Conservation (phyloP, 2,113 vertebrate species). For the Sardina pilchardus region DNA sequence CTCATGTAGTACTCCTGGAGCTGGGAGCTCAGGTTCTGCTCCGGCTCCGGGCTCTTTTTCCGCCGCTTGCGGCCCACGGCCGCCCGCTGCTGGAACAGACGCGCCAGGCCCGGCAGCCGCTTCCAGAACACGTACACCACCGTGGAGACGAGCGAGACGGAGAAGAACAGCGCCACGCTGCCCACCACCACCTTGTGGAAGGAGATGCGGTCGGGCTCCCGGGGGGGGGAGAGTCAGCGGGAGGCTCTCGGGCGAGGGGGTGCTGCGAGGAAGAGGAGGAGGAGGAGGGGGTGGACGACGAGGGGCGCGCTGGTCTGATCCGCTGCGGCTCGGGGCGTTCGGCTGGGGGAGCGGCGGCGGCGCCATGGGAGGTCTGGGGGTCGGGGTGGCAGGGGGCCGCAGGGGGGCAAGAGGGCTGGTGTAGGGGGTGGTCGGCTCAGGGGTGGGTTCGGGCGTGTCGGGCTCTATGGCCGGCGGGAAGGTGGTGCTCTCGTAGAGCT, state of each 20-base stretch:
- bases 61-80: constrained; percentile 88
- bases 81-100: constrained; percentile 88
- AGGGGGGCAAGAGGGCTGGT: constrained; percentile 69
- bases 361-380: constrained; percentile 76
- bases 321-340: constrained; percentile 78
- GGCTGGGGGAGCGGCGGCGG: constrained; percentile 79
- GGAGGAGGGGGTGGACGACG: constrained; percentile 50
- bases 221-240: constrained; percentile 76
- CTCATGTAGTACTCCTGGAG: constrained; percentile 99
- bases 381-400: constrained; percentile 56
- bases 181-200: constrained; percentile 97
- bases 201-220: constrained; percentile 91
- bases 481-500: constrained; percentile 68
- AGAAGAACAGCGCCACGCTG: constrained; percentile 93
- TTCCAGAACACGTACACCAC: constrained; percentile 96
- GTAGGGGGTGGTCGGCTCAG: constrained; percentile 72
- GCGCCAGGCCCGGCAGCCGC: constrained; percentile 90
- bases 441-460: constrained; percentile 62
- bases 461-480: constrained; percentile 51
- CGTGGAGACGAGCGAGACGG: constrained; percentile 88
- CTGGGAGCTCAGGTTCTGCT: constrained; percentile 95
- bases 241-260: constrained; percentile 64
- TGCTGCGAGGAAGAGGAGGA: constrained; percentile 58
- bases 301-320: constrained; percentile 64
- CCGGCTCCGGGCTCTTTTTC: constrained; percentile 94